Evolutionary conservation across 2,888 invertebrate genomes (phyloP).

Genomic region (Cephus spinipes): DNA sequence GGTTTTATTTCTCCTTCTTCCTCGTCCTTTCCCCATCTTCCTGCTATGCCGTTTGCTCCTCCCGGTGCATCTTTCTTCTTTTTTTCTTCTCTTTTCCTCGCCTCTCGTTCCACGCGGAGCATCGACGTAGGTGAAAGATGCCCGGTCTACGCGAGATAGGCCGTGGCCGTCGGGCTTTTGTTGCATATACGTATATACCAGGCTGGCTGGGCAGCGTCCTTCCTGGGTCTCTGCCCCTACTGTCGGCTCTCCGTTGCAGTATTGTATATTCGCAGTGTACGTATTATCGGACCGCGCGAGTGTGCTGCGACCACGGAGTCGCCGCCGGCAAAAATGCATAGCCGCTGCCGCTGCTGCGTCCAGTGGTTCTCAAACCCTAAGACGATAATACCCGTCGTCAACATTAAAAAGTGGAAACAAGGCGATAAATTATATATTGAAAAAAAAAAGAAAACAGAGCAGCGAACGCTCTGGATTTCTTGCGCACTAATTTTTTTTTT

Average conservation of each 20-base stretch:
- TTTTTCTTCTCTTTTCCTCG: constrained; percentile 8
- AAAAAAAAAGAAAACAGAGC: neutral
- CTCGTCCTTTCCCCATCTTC: neutral
- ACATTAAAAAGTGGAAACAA: too few relatives aligned
- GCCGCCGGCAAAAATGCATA: constrained; percentile 61
- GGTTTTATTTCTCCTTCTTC: neutral
- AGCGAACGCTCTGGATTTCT: neutral
- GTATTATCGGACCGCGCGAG: constrained; percentile 51
- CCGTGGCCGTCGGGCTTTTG: constrained; percentile 26
- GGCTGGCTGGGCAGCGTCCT: constrained; percentile 52
- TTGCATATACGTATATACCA: constrained; percentile 24
- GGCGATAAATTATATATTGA: neutral
- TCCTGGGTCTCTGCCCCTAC: constrained; percentile 66
- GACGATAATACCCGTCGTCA: too few relatives aligned
- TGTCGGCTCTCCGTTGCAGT: constrained; percentile 48
- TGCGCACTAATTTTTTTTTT: neutral
- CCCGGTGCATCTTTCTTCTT: neutral
- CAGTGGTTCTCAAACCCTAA: constrained; percentile 61
- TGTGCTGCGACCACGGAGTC: constrained; percentile 34
- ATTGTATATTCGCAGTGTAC: constrained; percentile 58
- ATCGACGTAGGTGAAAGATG: constrained; percentile 21
- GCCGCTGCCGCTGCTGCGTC: constrained; percentile 40
- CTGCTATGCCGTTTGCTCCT: constrained; percentile 8
- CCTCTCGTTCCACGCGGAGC: constrained; percentile 7
- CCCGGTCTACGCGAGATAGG: constrained; percentile 36